A percentile compares a stretch with the other conserved stretches of the same genome.
These are phyloP conservation scores for Eidolon helvum DNA, from an alignment of 2,113 vertebrate genomes.

Conservation along the genomic window DNA sequence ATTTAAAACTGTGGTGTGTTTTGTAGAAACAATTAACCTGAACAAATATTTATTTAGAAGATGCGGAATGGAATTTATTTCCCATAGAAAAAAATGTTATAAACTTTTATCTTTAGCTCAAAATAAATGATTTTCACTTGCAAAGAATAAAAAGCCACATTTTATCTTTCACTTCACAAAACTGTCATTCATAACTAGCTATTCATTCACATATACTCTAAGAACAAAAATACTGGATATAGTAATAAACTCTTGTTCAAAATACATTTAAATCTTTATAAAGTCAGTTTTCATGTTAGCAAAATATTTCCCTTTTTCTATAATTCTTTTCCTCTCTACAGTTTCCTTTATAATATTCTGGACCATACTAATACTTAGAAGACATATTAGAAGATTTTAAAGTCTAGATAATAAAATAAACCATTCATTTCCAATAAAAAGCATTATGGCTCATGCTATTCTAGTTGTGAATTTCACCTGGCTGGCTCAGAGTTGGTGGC, in stretches of 20 bases:
- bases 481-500: not conserved
- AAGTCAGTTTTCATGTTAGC: constrained; percentile 18
- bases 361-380: not conserved
- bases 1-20: not conserved
- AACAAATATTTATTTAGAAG: not conserved
- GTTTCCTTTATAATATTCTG: constrained; percentile 36
- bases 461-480: not conserved
- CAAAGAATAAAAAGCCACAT: not conserved
- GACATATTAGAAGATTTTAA: constrained; percentile 7
- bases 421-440: constrained; percentile 44
- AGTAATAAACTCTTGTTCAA: constrained; percentile 24
- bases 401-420: constrained; percentile 50
- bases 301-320: constrained; percentile 19
- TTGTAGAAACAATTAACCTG: not conserved
- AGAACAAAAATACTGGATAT: not conserved
- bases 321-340: not conserved
- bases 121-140: not conserved
- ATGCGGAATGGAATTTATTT: not conserved
- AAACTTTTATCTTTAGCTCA: not conserved
- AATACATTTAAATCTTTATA: not conserved
- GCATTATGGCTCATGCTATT: not conserved
- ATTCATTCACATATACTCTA: not conserved
- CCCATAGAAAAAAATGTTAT: not conserved
- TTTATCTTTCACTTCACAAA: not conserved
- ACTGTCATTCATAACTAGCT: not conserved